These are phyloP conservation scores for Mastacembelus armatus DNA, from an alignment of 2,797 vertebrate genomes.

Conservation along the genomic window DNA sequence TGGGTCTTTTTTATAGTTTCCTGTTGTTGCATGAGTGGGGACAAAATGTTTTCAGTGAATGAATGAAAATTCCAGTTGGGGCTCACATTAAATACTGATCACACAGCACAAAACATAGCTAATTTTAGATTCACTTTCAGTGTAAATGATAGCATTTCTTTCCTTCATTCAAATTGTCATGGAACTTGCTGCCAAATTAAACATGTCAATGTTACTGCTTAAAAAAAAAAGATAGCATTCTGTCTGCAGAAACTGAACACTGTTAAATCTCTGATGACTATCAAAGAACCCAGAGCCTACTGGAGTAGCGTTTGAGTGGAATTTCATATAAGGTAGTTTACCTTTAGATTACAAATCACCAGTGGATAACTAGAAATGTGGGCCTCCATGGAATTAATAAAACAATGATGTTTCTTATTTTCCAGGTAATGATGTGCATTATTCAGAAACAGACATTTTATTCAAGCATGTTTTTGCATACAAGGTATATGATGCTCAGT, in stretches of 20 bases:
- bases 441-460: too few relatives aligned
- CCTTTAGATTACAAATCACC: constrained; percentile 68
- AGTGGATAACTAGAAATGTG: constrained; percentile 50
- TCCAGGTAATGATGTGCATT: constrained; percentile 64
- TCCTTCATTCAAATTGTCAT: constrained; percentile 51
- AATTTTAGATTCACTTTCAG: constrained; percentile 45
- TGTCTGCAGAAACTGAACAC: constrained; percentile 45
- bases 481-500: too few relatives aligned
- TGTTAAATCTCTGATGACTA: constrained; percentile 55
- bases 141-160: constrained; percentile 27
- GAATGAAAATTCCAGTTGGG: background rate
- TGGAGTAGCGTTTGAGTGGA: constrained; percentile 68
- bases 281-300: constrained; percentile 54
- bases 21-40: background rate
- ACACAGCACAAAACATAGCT: constrained; percentile 26
- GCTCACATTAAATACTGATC: constrained; percentile 23
- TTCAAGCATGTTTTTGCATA: too few relatives aligned
- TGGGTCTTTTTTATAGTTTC: background rate
- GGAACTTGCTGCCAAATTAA: constrained; percentile 54
- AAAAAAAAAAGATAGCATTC: constrained; percentile 29
- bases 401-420: constrained; percentile 56
- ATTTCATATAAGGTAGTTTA: constrained; percentile 67
- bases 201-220: constrained; percentile 50
- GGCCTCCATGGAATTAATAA: constrained; percentile 59
- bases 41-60: background rate